Conservation (phyloP, 1,140 invertebrate species). For the Hyphantria cunea region DNA sequence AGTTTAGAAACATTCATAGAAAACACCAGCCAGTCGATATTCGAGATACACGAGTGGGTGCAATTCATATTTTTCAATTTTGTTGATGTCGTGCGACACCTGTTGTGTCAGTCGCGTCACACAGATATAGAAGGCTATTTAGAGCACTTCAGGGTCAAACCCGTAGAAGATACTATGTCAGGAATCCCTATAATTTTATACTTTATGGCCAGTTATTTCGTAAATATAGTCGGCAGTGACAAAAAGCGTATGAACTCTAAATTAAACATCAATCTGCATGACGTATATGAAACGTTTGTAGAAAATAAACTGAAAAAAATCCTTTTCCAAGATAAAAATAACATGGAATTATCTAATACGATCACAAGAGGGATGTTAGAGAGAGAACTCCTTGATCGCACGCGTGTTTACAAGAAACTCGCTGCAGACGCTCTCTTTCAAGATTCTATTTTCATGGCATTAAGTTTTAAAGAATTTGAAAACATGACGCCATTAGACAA, state of each 20-base stretch:
- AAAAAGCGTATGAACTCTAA: background rate
- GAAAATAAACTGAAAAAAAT: background rate
- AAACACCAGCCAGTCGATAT: background rate
- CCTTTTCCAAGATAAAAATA: background rate
- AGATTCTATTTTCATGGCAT: background rate
- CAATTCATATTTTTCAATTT: background rate
- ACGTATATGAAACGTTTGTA: background rate
- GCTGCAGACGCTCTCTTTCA: background rate
- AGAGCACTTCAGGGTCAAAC: background rate
- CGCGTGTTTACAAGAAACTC: background rate
- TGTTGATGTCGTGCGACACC: background rate
- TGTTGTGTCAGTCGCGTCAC: background rate
- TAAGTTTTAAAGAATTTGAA: background rate
- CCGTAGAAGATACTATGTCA: background rate
- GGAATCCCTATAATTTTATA: background rate
- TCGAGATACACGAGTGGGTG: background rate
- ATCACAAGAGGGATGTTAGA: background rate
- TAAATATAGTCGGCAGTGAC: background rate
- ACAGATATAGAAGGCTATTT: background rate
- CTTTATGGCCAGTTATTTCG: background rate
- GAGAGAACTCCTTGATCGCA: background rate
- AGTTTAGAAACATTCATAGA: background rate
- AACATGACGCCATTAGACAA: background rate
- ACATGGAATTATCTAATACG: background rate
- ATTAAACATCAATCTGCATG: background rate